These are phyloP conservation scores for Bombus huntii DNA, from an alignment of 1,140 invertebrate genomes.

Conservation along the genomic window DNA sequence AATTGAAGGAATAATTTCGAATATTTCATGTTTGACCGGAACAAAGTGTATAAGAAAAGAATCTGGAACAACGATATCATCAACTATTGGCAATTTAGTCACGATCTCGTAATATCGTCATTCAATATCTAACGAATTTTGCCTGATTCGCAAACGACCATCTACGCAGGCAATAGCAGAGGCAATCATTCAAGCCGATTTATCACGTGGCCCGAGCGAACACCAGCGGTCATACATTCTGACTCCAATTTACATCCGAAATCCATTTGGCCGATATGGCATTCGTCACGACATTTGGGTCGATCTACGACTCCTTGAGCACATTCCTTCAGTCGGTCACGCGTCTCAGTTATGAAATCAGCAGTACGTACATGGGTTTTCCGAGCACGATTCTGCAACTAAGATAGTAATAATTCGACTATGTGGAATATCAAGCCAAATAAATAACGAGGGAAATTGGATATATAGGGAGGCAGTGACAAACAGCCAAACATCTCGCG, in stretches of 20 bases:
- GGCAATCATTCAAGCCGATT: conserved; percentile 50
- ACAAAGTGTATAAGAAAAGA: background rate
- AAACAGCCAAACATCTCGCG: conserved; percentile 53
- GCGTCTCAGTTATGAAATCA: conserved; percentile 79
- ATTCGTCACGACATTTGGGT: conserved; percentile 59
- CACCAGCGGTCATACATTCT: conserved; percentile 29
- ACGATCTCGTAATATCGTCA: background rate
- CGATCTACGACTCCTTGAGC: conserved; percentile 56
- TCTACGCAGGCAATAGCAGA: conserved; percentile 24
- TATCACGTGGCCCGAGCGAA: conserved; percentile 37
- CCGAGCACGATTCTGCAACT: conserved; percentile 18
- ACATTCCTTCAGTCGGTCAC: conserved; percentile 54
- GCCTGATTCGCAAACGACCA: conserved; percentile 14
- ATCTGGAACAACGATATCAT: conserved; percentile 14
- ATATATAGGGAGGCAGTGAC: conserved; percentile 38
- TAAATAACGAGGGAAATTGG: conserved; percentile 32
- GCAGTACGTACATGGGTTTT: conserved; percentile 76
- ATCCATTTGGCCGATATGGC: conserved; percentile 59
- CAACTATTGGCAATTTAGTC: background rate
- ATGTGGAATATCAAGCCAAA: conserved; percentile 4
- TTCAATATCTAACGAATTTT: conserved; percentile 38
- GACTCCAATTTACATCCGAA: conserved; percentile 54
- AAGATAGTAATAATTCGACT: background rate
- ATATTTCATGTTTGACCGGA: background rate
- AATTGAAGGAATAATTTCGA: background rate